Conservation (phyloP, 2,113 vertebrate genomes). For the Pseudopipra pipra region DNA sequence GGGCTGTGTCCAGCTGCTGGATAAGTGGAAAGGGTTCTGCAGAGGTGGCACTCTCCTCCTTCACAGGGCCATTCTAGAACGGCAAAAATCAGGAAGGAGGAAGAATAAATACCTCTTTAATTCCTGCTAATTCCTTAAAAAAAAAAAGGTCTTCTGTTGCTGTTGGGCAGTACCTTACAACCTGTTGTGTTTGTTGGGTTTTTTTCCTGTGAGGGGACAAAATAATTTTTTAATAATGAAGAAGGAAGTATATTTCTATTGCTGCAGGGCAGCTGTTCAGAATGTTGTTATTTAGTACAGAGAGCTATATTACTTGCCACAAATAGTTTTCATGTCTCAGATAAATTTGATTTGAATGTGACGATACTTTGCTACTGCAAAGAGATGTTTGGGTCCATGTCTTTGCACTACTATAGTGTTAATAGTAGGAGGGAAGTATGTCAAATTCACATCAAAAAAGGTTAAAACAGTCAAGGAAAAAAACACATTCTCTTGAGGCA, state of each 20-base stretch:
- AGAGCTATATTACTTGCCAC: neutral
- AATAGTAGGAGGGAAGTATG: neutral
- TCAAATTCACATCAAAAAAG: neutral
- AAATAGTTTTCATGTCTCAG: neutral
- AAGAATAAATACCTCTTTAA: neutral
- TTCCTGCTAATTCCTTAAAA: neutral
- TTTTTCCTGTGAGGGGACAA: neutral
- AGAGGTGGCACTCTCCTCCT: neutral
- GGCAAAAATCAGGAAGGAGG: neutral
- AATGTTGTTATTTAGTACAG: neutral
- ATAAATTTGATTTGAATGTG: neutral
- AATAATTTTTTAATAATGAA: constrained; percentile 35
- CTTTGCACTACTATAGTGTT: neutral
- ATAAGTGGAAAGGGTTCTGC: neutral
- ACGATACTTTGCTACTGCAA: neutral
- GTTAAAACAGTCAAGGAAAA: neutral
- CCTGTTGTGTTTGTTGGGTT: neutral
- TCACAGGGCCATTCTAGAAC: neutral
- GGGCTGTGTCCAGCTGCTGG: constrained; percentile 37
- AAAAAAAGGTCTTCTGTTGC: neutral
- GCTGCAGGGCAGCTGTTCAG: constrained; percentile 3
- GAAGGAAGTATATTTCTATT: neutral
- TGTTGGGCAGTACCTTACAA: neutral
- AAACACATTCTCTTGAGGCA: neutral
- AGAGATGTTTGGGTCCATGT: neutral